Evolutionary conservation across 1,140 invertebrate species (phyloP).

Genomic region (Calycopis cecrops): DNA sequence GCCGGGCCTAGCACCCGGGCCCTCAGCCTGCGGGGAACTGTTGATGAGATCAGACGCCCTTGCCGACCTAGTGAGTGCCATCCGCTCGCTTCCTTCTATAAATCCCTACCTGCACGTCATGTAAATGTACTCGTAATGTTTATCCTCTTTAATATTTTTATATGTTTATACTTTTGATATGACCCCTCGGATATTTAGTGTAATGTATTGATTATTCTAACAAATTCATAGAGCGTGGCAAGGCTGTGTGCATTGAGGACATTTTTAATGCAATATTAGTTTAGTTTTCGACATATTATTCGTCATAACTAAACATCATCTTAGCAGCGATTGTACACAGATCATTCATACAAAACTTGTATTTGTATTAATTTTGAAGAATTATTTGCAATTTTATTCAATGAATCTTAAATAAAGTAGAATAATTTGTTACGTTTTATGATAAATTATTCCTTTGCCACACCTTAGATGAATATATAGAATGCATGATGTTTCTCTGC

Average conservation of each 20-base stretch:
- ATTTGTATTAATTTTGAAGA: conserved; percentile 52
- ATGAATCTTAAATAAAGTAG: conserved; percentile 49
- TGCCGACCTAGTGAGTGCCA: conserved; percentile 46
- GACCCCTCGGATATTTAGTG: conserved; percentile 68
- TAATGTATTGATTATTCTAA: conserved; percentile 61
- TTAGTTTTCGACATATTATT: conserved; percentile 67
- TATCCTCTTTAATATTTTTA: conserved; percentile 68
- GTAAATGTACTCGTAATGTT: conserved; percentile 65
- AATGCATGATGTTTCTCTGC: conserved; percentile 44
- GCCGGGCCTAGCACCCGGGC: conserved; percentile 25
- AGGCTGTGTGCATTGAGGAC: conserved; percentile 80
- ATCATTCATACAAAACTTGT: conserved; percentile 56
- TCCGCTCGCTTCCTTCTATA: conserved; percentile 42
- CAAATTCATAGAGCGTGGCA: conserved; percentile 78
- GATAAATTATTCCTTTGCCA: conserved; percentile 70
- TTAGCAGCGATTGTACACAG: conserved; percentile 56
- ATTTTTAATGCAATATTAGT: conserved; percentile 71
- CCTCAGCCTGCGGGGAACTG: conserved; percentile 43
- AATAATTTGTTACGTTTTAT: conserved; percentile 47
- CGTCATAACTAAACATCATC: conserved; percentile 62
- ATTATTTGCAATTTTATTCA: conserved; percentile 56
- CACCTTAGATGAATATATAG: conserved; percentile 69
- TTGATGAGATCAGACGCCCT: conserved; percentile 41
- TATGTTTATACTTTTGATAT: conserved; percentile 65
- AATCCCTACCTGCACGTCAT: conserved; percentile 66